phyloP scores from a whole-genome alignment of 2,113 vertebrate species.

The Thalassoma bifasciatum region DNA sequence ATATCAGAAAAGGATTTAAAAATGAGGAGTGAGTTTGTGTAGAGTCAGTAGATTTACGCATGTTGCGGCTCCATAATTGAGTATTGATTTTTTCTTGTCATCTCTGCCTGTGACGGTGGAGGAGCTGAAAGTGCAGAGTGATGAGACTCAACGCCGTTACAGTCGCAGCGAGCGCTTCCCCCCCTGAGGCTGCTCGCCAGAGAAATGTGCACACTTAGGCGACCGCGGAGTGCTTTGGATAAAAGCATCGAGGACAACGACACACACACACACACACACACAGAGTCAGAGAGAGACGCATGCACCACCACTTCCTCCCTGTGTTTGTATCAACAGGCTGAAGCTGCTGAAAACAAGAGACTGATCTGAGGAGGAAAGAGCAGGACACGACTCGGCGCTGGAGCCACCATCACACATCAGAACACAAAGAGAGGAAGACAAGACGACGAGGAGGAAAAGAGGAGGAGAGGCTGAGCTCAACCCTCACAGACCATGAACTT shows the following conservation, averaged over 20 bases:
- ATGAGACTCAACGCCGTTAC: not conserved
- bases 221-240: conserved; percentile 9
- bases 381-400: conserved; percentile 24
- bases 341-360: conserved; percentile 46
- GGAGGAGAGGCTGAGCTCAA: conserved; percentile 7
- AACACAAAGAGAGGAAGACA: not conserved
- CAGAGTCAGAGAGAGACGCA: not conserved
- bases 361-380: conserved; percentile 17
- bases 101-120: no score
- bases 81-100: conserved; percentile 15
- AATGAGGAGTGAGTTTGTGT: no score
- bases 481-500: not conserved
- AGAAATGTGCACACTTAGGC: not conserved
- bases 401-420: conserved; percentile 22
- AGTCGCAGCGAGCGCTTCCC: not conserved
- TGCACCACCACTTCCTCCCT: conserved; percentile 28
- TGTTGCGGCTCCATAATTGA: not conserved
- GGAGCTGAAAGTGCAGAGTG: not conserved
- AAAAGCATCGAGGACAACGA: not conserved
- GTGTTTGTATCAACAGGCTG: conserved; percentile 74
- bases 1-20: no score
- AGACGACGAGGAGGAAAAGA: conserved; percentile 4
- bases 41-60: not conserved
- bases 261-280: not conserved
- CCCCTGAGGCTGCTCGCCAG: not conserved